phyloP scores from a whole-genome alignment of 2,113 vertebrate genomes.

The Pandion haliaetus region DNA sequence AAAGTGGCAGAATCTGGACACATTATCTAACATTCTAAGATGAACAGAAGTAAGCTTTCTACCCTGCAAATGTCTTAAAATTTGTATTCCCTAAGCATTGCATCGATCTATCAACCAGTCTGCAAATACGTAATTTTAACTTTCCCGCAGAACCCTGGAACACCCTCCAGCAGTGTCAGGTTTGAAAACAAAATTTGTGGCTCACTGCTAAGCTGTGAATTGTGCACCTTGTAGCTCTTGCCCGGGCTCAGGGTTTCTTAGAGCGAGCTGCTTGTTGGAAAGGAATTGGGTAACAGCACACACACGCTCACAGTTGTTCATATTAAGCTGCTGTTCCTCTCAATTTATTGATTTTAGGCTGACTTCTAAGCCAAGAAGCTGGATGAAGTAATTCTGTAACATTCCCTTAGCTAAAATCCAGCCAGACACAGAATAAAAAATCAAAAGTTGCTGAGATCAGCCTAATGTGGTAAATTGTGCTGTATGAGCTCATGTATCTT shows the following conservation, averaged over 20 bases:
- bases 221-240: background rate
- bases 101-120: background rate
- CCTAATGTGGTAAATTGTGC: background rate
- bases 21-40: background rate
- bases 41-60: background rate
- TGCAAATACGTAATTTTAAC: background rate
- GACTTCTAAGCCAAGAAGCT: background rate
- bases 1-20: background rate
- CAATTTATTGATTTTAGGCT: background rate
- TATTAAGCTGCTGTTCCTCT: background rate
- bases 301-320: background rate
- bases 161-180: background rate
- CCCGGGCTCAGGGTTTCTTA: background rate
- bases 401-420: background rate
- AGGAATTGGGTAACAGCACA: background rate
- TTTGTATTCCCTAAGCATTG: background rate
- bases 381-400: background rate
- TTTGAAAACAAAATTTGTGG: background rate
- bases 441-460: background rate
- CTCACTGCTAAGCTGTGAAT: background rate
- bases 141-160: background rate
- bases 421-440: background rate
- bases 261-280: background rate
- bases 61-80: background rate
- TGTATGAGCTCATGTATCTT: background rate